A percentile compares a stretch with the other conserved stretches of the same genome.
phyloP scores from a whole-genome alignment of 2,113 vertebrate genomes.

The Sylvicapra grimmia region DNA sequence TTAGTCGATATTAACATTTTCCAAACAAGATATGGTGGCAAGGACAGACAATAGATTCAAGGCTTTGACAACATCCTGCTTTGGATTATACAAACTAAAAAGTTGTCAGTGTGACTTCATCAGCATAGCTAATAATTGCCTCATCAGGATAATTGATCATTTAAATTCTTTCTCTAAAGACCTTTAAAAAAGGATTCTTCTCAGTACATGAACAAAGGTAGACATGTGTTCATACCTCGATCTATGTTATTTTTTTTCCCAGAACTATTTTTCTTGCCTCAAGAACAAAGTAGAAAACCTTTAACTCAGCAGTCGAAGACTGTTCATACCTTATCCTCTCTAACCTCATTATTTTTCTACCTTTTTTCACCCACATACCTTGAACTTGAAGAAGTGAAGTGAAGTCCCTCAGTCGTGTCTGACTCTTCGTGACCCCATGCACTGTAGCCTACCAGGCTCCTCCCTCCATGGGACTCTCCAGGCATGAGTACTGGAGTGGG shows the following conservation, averaged over 20 bases:
- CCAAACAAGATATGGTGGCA: slow-evolving; percentile 7
- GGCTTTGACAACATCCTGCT: neutral
- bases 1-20: slow-evolving; percentile 44
- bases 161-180: neutral
- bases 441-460: too few relatives aligned
- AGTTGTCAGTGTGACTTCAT: neutral
- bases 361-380: neutral
- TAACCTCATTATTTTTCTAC: neutral
- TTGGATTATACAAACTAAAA: slow-evolving; percentile 13
- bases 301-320: neutral
- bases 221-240: neutral
- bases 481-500: too few relatives aligned
- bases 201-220: neutral
- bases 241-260: neutral
- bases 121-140: slow-evolving; percentile 6
- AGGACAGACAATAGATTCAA: neutral
- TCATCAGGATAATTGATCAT: neutral
- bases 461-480: too few relatives aligned
- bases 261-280: neutral
- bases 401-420: too few relatives aligned
- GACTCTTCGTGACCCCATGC: too few relatives aligned
- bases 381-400: neutral
- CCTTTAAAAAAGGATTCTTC: neutral
- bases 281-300: neutral
- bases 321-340: neutral